Percentiles rank a stretch among this genome's conserved stretches.
phyloP scores from a whole-genome alignment of 2,888 invertebrate species.

The Pycnomerus fuliginosus region DNA sequence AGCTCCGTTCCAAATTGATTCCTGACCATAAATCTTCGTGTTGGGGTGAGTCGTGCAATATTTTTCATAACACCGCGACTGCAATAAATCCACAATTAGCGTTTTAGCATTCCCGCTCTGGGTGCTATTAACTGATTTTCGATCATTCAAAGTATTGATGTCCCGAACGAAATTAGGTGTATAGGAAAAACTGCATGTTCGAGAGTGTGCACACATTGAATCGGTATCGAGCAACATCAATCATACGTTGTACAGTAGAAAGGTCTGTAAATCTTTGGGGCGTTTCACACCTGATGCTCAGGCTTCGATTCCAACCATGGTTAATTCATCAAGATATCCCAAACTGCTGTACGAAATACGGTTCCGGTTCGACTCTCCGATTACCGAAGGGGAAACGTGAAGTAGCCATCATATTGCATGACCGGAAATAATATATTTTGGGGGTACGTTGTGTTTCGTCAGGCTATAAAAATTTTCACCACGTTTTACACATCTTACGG shows the following conservation, averaged over 20 bases:
- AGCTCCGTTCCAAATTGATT: too few relatives aligned
- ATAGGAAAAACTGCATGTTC: not conserved
- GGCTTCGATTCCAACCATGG: constrained; percentile 25
- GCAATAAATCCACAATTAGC: not conserved
- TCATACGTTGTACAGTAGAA: constrained; percentile 11
- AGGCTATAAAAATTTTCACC: too few relatives aligned
- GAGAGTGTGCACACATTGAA: not conserved
- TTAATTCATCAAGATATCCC: constrained; percentile 27
- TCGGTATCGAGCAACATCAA: constrained; percentile 15
- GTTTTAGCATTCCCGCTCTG: not conserved
- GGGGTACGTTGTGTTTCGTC: too few relatives aligned
- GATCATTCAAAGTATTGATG: not conserved
- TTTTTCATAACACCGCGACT: not conserved
- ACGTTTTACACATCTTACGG: too few relatives aligned
- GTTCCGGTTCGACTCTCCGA: constrained; percentile 10
- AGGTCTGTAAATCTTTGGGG: constrained; percentile 23
- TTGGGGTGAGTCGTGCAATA: too few relatives aligned
- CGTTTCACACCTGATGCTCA: constrained; percentile 32
- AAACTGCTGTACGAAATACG: constrained; percentile 2
- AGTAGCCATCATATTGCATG: constrained; percentile 18
- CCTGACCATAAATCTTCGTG: too few relatives aligned
- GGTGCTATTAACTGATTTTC: not conserved
- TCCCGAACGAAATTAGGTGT: not conserved
- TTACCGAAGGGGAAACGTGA: constrained; percentile 14
- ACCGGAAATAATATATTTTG: constrained; percentile 22